Conservation (phyloP, 2,797 vertebrate species). For the Notamacropus eugenii region DNA sequence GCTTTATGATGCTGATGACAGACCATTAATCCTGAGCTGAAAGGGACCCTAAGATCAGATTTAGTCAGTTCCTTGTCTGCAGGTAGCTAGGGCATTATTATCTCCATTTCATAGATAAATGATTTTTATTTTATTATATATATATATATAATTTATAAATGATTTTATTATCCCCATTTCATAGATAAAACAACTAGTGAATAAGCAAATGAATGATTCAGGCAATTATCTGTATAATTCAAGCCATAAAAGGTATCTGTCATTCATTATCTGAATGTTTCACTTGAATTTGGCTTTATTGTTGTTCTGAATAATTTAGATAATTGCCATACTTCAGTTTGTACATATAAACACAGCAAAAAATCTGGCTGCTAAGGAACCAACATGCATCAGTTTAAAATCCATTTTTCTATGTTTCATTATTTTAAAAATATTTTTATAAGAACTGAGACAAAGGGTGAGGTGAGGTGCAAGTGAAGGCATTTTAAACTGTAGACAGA, state of each 20-base stretch:
- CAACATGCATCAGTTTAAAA: background rate
- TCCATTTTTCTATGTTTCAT: background rate
- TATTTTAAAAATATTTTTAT: background rate
- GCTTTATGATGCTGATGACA: background rate
- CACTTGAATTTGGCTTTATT: background rate
- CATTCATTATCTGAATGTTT: background rate
- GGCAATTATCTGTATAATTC: slow-evolving; percentile 1
- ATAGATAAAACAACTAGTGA: background rate
- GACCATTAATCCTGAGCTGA: background rate
- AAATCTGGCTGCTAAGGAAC: background rate
- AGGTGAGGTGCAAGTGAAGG: background rate
- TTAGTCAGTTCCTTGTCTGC: background rate
- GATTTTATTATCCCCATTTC: background rate
- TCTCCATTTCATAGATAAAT: background rate
- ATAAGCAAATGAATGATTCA: slow-evolving; percentile 33
- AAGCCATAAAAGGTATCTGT: background rate
- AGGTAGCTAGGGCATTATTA: background rate
- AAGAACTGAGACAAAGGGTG: background rate
- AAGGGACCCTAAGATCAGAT: background rate
- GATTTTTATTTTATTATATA: no score
- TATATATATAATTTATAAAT: no score
- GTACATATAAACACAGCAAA: background rate
- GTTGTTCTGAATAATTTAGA: background rate
- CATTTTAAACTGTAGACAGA: background rate
- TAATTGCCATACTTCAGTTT: background rate